These are phyloP conservation scores for Cardinalis cardinalis DNA, from an alignment of 2,113 vertebrate genomes.

Conservation along the genomic window DNA sequence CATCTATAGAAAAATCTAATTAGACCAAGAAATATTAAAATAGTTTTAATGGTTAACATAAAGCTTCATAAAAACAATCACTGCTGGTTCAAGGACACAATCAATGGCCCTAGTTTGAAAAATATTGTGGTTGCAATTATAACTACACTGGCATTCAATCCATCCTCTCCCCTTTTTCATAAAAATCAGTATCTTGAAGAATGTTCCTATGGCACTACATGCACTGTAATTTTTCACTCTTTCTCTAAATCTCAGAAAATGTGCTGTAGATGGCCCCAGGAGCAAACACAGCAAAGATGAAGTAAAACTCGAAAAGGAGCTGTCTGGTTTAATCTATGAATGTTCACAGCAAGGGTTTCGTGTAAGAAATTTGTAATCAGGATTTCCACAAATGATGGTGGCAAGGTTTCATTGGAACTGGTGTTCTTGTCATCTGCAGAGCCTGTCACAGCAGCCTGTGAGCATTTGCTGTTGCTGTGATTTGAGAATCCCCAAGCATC, in stretches of 20 bases:
- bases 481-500: constrained; percentile 19
- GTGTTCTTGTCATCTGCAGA: constrained; percentile 26
- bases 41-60: constrained; percentile 14
- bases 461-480: neutral
- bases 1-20: constrained; percentile 27
- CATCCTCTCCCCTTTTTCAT: constrained; percentile 39
- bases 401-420: constrained; percentile 31
- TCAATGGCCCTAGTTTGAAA: constrained; percentile 34
- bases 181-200: constrained; percentile 51
- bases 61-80: constrained; percentile 47
- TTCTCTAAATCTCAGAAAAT: constrained; percentile 62
- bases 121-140: constrained; percentile 41
- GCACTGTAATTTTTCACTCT: constrained; percentile 60
- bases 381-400: constrained; percentile 48
- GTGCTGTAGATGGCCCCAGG: constrained; percentile 60
- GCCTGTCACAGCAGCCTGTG: neutral
- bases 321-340: constrained; percentile 69
- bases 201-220: constrained; percentile 42
- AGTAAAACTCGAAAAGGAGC: constrained; percentile 63
- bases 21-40: constrained; percentile 55
- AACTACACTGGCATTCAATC: constrained; percentile 27
- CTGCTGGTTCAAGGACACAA: constrained; percentile 21
- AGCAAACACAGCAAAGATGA: constrained; percentile 66
- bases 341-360: constrained; percentile 45
- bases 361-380: constrained; percentile 67